Evolutionary conservation across 2,797 vertebrate species (phyloP), one percentile per base, ranked within the genome.

Genomic region (Megaceryle alcyon): DNA sequence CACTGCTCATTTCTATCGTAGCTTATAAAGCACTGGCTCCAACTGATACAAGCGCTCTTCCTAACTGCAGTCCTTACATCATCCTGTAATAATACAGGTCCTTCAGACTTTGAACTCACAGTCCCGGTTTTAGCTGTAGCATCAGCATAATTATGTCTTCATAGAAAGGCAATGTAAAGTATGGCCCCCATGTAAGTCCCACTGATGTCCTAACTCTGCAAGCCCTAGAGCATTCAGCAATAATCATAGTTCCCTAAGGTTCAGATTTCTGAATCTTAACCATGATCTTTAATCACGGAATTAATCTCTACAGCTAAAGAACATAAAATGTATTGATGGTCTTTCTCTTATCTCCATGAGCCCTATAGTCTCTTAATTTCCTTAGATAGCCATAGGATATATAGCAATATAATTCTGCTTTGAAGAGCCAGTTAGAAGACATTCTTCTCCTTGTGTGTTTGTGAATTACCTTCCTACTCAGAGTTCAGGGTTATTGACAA

Each of bases 351-450:
- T 92, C 94, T 93, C 60, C n/a, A 5, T 25, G 39, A 75, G 53
- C 29, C 23, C 70, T 82, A 46, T 2, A 75, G 87, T 51, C 26
- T 78, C 49, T 72, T 94, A 54, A 78, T 83, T 94, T 48, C 76
- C 63, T 83, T 46, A 75, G 41, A 78, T 51, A 83, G 76, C 90
- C 85, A 63, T 35, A 61, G 82, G 93, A 37, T 31, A 66, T 69
- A 80, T 8, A 78, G 49, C 79, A 86, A 8, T 49, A 22, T 22
- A 78, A 72, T 75, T 65, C 54, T 70, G 33, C 91, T 83, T 92
- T 94, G 90, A 94, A 90, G 72, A 95, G 94, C 87, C 80, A 88
- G 94, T 90, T 90, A 61, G 90, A 88, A 95, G 72, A 41, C 93
- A 92, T 96, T 96, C 90, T 95, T 92, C 48, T 77, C 46, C 46